A percentile compares a stretch with the other conserved stretches of the same genome.
Evolutionary conservation across 2,113 vertebrate genomes (phyloP).

Genomic region (Lycaon pictus): DNA sequence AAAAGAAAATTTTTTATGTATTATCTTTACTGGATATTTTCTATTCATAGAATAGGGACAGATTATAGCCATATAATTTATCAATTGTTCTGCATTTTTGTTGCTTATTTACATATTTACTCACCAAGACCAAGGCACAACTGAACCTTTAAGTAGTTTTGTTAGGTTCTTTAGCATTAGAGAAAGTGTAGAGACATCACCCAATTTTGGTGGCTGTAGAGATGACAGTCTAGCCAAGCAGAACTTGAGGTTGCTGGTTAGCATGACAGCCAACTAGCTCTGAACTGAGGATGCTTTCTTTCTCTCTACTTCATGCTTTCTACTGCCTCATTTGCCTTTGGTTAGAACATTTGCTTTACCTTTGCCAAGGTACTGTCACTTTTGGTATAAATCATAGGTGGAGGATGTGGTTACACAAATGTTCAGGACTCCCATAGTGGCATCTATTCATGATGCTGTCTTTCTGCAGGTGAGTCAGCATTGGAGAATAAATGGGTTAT

Average conservation of each 20-base stretch:
- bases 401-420: constrained; percentile 21
- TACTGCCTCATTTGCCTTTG: background rate
- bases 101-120: background rate
- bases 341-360: background rate
- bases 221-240: background rate
- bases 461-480: background rate
- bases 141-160: background rate
- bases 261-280: background rate
- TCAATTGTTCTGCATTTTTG: background rate
- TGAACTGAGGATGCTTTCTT: background rate
- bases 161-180: background rate
- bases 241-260: background rate
- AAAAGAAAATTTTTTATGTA: background rate
- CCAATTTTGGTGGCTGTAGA: background rate
- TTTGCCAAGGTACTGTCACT: constrained; percentile 42
- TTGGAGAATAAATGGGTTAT: constrained; percentile 48
- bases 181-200: background rate
- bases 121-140: background rate
- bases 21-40: background rate
- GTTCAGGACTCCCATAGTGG: background rate
- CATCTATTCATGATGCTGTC: background rate
- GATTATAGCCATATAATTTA: background rate
- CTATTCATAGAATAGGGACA: background rate
- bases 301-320: background rate
- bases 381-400: background rate